Evolutionary conservation across 2,888 invertebrate genomes (phyloP), one percentile per base, ranked within the genome.

Genomic region (Chrysolina americana): DNA sequence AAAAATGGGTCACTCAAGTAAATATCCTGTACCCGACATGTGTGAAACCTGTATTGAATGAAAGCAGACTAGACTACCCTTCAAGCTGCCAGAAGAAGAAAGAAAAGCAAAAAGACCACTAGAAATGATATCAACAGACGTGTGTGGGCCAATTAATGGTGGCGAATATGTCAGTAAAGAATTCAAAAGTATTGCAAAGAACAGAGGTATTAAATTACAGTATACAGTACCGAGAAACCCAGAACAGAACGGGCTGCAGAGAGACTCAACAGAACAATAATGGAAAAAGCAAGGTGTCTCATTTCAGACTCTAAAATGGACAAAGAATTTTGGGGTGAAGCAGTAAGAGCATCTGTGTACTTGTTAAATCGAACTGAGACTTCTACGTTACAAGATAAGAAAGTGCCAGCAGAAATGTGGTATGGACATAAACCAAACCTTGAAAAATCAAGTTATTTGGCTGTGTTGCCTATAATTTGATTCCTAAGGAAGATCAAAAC

Each of bases 361-460:
- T 50, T 81, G 10, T 41, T 65, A 23, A 84, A 84, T 62, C 73
- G 84, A 70, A 77, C 75, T 10, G 47, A 69, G 28, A 41, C 11
- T 15, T 50, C 11, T 71, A 66, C 8, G 48, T 59, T 28, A 28
- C 28, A 28, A 28, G 28, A 28, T 28, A 21, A 74, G 66, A 41
- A 78, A 23, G 79, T 82, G 1, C 84, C 87, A 5, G 81, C 78
- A 75, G 86, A 86, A 76, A 17, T 80, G 9, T 86, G 86, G 85
- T 74, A 76, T 50, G 63, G 47, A 2, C 74, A 70, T 36, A 86
- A 84, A 73, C 85, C 85, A 13, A 74, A 84, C 77, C 65, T 88
- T 1, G 75, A 76, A 62, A 88, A 62, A 19, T 84, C 9, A 72
- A 78, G 78, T 71, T 83, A 28, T 86, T 86, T 81, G 84, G 82